Evolutionary conservation across 2,113 vertebrate genomes (phyloP), one percentile per base, ranked within the genome.

Genomic region (Salvelinus sp.): DNA sequence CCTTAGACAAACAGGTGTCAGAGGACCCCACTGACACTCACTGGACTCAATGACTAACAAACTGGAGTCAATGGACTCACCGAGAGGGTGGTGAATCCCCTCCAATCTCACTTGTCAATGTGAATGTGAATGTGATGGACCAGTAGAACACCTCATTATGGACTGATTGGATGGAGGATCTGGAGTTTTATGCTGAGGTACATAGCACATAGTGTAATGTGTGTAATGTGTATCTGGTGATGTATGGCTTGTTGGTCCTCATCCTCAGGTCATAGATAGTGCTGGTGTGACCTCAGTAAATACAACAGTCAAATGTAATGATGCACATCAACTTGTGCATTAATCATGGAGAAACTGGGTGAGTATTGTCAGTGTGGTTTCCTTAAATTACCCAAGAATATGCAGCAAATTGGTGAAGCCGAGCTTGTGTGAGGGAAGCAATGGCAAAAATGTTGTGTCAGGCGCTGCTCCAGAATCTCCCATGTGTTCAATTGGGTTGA

Each of bases 1-100:
- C 10, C 73, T 57, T 13, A 63, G 78, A 84, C 57, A 72, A 79
- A 69, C 72, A 54, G 7, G 22, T 64, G 27, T 69, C 57, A 20
- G 16, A 75, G 79, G 82, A 44, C 73, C 74, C 25, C 47, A 44
- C 38, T 44, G 38, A 5, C 27, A 14, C 38, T 44, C 38, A 44
- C 38, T 44, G 38, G 38, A 44, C 38, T 44, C 38, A 44, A 44
- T 12, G 7, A 44, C 38, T 57, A 16, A 5, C 54, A 6, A 57
- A 14, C 1, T n/a, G 9, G 62, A 25, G 62, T n/a, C 18, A n/a
- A 57, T 4, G 18, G 54, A 57, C 54, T 57, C 54, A 57, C 54
- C 4, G 4, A 57, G 16, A 20, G 20, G 16, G 54, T 3, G 54
- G 54, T 57, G 54, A 20, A 20, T 18, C 54, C 6, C 54, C 14